Evolutionary conservation across 2,797 vertebrate genomes (phyloP), one percentile per base, ranked within the genome.

Genomic region (Oreochromis mossambicus): DNA sequence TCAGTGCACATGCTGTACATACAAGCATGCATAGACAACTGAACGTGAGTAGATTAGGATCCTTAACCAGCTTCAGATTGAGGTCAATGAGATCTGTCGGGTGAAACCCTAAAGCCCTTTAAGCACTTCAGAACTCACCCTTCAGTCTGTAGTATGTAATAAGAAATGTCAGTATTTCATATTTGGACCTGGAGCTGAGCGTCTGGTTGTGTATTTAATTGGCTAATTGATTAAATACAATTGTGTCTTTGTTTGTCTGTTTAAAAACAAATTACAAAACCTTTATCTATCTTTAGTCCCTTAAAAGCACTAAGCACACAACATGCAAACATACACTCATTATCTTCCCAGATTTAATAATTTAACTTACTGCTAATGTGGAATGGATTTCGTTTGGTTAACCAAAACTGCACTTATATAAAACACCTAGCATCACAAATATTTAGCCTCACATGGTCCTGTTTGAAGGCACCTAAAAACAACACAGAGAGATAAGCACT

Each of bases 61-160:
- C 88, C 91, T 88, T 92, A 93, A 93, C 91, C 93, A 86, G 92
- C 90, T 86, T 86, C 88, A 96, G 95, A 96, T 96, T 96, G 88
- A 94, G 96, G 96, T 96, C 95, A 96, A 93, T 94, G 81, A 94
- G 95, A 95, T 94, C 91, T 95, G 95, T 92, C 91, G 86, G 87
- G 87, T 95, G 95, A 96, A 92, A 94, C 91, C 46, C 58, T 87
- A 96, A 96, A 96, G 91, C 95, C 91, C 88, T 93, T 94, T 96
- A 96, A 96, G 87, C 92, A 86, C 87, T 89, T 93, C 89, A 90
- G 78, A 86, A 83, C 91, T 89, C 92, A 88, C 83, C 80, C 84
- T 83, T 80, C 84, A 84, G 84, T 90, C 75, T 86, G 66, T 75
- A 56, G 86, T 46, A 80, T 85, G 75, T 70, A 79, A 48, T 52